A percentile compares a stretch with the other conserved stretches of the same genome.
Evolutionary conservation across 2,888 invertebrate species (phyloP).

Genomic region (Polydrusus cervinus): DNA sequence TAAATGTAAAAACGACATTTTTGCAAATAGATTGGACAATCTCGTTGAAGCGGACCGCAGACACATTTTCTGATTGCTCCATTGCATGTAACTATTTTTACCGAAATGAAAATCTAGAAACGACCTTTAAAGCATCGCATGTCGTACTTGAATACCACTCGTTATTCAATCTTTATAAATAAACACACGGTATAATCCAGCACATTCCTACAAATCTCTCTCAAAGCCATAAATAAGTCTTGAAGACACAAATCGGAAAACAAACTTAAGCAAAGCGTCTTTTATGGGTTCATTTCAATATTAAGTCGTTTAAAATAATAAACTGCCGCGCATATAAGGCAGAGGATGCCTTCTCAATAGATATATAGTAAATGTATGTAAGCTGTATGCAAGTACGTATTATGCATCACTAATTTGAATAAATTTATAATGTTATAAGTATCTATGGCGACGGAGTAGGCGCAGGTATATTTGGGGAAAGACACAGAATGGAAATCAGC

Average conservation of each 20-base stretch:
- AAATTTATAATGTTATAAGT: background rate
- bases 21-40: no score
- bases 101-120: background rate
- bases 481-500: no score
- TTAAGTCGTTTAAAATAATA: slow-evolving; percentile 61
- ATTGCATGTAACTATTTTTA: no score
- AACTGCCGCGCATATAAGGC: slow-evolving; percentile 59
- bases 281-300: slow-evolving; percentile 58
- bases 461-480: no score
- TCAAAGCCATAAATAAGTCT: slow-evolving; percentile 48
- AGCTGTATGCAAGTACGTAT: slow-evolving; percentile 52
- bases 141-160: slow-evolving; percentile 5
- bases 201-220: slow-evolving; percentile 50
- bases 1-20: no score
- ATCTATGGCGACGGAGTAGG: no score
- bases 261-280: slow-evolving; percentile 53
- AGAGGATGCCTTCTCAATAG: slow-evolving; percentile 46
- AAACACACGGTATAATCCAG: slow-evolving; percentile 41
- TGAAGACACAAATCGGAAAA: slow-evolving; percentile 55
- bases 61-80: background rate
- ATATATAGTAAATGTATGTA: slow-evolving; percentile 30
- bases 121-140: background rate
- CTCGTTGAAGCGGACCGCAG: no score
- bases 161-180: slow-evolving; percentile 9
- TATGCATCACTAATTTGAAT: background rate